Evolutionary conservation across 2,888 invertebrate genomes (phyloP).

Genomic region (Hymenopus coronatus): DNA sequence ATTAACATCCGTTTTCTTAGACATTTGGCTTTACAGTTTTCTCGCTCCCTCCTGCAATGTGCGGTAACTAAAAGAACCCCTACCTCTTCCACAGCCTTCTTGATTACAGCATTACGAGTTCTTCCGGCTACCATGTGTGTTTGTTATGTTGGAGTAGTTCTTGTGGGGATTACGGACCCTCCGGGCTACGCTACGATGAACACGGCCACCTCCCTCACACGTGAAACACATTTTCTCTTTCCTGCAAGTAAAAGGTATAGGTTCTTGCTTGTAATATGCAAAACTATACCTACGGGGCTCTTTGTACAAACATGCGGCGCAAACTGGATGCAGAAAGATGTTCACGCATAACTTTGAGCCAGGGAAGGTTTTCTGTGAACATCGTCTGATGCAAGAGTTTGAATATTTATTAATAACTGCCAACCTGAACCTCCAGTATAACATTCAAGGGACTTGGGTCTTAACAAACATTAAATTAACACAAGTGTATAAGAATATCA

Average conservation of each 20-base stretch:
- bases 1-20: background rate
- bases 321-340: background rate
- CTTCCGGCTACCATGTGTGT: background rate
- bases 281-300: background rate
- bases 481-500: too few species aligned
- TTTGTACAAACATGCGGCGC: background rate
- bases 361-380: background rate
- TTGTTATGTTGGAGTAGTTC: background rate
- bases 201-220: background rate
- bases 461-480: too few species aligned
- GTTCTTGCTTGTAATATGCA: background rate
- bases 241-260: background rate
- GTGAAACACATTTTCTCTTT: background rate
- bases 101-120: background rate
- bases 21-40: background rate
- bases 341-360: background rate
- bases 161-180: background rate
- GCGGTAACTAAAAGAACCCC: background rate
- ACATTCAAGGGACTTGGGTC: too few species aligned
- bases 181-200: background rate
- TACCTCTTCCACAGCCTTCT: background rate
- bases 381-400: background rate
- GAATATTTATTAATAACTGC: background rate
- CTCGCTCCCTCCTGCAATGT: background rate
- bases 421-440: background rate